phyloP scores from a whole-genome alignment of 2,113 vertebrate species.

The Cariama cristata region DNA sequence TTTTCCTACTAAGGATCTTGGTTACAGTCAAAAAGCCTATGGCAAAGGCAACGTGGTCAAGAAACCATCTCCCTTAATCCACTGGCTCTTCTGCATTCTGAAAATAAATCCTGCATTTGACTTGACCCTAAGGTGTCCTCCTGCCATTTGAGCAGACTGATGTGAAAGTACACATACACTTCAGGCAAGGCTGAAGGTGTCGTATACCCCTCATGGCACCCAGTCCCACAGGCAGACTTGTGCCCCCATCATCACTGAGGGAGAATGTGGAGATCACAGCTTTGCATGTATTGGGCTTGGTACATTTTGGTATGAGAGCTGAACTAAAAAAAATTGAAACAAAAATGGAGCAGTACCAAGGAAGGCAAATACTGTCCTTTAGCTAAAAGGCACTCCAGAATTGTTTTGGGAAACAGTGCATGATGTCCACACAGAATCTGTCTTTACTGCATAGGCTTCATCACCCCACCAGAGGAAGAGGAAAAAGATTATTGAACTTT shows the following conservation, averaged over 20 bases:
- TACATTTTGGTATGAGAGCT: not conserved
- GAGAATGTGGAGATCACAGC: not conserved
- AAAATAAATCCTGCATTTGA: not conserved
- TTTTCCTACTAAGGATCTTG: not conserved
- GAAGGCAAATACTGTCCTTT: not conserved
- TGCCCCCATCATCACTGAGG: not conserved
- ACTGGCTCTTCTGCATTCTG: not conserved
- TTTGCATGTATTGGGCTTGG: not conserved
- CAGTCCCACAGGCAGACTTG: not conserved
- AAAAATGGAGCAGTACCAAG: not conserved
- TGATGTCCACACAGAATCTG: not conserved
- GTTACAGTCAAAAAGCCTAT: not conserved
- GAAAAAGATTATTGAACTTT: not conserved
- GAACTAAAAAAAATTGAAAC: not conserved
- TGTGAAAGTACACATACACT: accelerated
- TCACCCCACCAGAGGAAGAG: not conserved
- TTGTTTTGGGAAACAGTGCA: not conserved
- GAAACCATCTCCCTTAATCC: not conserved
- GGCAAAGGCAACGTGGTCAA: not conserved
- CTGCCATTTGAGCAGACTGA: not conserved
- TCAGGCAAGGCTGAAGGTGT: not conserved
- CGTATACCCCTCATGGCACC: not conserved
- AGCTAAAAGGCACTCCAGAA: not conserved
- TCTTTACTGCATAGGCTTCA: not conserved
- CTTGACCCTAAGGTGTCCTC: not conserved